Evolutionary conservation across 2,888 invertebrate genomes (phyloP), one percentile per base, ranked within the genome.

Genomic region (Melikaiella ostensackeni): DNA sequence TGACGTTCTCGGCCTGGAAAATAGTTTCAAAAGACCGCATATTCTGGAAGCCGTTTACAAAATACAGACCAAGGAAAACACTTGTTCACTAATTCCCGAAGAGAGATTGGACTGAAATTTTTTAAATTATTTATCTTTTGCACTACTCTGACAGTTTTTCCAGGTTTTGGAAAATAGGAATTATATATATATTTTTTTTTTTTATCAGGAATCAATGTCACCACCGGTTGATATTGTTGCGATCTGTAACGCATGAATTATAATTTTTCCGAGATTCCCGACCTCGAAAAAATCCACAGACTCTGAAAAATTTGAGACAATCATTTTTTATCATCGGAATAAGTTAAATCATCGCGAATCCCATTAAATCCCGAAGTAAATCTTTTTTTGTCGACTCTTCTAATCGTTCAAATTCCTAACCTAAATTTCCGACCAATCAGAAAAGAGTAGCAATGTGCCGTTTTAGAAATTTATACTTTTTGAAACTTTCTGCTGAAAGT

Each of bases 1-100:
- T 66, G 46, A 66, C 66, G 42, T 46, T 9, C 21, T 27, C 16
- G 11, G 6, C 3, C 42, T 66, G 66, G 42, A 66, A 66, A 66
- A 66, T 46, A 30, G 66, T 66, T 46, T 66, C 42, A 42, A 63
- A 66, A 46, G 16, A 66, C 19, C 30, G 13, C 38, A 38, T 38
- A 57, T 21, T 24, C 24, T 24, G 24, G 27, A 27, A 24, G 6
- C 27, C 27, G 16, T 27, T 59, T 59, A 24, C 13, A 55, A 55
- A 55, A 21, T n/a, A 8, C 50, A 50, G 50, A n/a, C 50, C 50
- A 50, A 50, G n/a, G 50, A 50, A 50, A 50, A 9, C n/a, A 50
- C 19, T 46, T 46, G n/a, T 50, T n/a, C n/a, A 50, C 1, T n/a
- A 3, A 9, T 21, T 21, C 8, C 2, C 21, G 1, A 55, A 55